Evolutionary conservation across 2,888 invertebrate genomes (phyloP).

Genomic region (Morpho deidamia): DNA sequence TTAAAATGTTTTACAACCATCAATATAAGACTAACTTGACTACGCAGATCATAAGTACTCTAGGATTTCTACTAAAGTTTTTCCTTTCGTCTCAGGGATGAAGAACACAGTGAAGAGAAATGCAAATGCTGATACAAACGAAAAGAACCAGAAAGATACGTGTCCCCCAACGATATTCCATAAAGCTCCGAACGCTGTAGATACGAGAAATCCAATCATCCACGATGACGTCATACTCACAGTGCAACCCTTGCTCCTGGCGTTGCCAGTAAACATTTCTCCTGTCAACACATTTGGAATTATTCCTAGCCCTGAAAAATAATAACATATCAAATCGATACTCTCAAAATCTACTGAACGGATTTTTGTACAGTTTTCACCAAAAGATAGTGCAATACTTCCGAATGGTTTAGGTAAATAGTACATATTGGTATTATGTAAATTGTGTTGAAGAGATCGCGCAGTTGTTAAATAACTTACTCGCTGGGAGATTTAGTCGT

Average conservation of each 20-base stretch:
- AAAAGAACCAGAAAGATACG: conserved; percentile 82
- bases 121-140: conserved; percentile 48
- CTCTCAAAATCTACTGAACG: too few relatives aligned
- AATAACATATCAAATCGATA: too few relatives aligned
- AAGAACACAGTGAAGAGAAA: conserved; percentile 81
- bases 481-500: too few relatives aligned
- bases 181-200: conserved; percentile 25
- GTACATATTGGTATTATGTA: too few relatives aligned
- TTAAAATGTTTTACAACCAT: too few relatives aligned
- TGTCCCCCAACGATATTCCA: conserved; percentile 71
- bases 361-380: too few relatives aligned
- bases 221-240: conserved; percentile 23
- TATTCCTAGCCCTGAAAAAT: conserved; percentile 25
- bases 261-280: conserved; percentile 26
- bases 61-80: conserved; percentile 86
- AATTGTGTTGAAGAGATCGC: too few relatives aligned
- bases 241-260: conserved; percentile 24
- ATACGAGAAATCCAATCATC: conserved; percentile 24
- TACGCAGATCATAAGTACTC: conserved; percentile 36
- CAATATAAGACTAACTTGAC: too few relatives aligned
- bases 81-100: conserved; percentile 89
- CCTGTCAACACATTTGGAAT: conserved; percentile 28
- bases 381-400: too few relatives aligned
- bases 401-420: too few relatives aligned
- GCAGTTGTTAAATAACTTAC: too few relatives aligned